phyloP scores from a whole-genome alignment of 2,113 vertebrate species.

The Genyomyrus donnyi region DNA sequence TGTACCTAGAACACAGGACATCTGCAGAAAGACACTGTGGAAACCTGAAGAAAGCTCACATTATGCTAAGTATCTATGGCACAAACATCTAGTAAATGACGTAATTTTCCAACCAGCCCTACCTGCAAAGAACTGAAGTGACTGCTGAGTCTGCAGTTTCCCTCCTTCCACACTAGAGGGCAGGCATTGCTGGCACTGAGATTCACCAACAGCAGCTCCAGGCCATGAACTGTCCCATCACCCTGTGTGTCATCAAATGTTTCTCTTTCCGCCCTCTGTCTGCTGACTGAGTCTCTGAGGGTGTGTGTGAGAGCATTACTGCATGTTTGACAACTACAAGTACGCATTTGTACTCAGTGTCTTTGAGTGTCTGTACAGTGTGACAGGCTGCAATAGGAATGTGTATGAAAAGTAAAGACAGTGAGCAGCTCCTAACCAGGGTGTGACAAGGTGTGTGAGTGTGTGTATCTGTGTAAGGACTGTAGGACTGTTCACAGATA shows the following conservation, averaged over 20 bases:
- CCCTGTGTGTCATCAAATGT: neutral
- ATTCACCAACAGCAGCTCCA: neutral
- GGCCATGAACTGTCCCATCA: neutral
- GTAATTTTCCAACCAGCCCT: neutral
- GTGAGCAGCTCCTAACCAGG: neutral
- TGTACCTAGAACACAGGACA: neutral
- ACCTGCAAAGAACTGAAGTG: neutral
- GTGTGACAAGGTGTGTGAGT: neutral
- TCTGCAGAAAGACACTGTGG: neutral
- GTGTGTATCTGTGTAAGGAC: neutral
- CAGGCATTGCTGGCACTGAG: neutral
- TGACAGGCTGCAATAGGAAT: neutral
- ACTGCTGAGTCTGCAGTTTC: neutral
- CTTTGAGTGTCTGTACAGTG: neutral
- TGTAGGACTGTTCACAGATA: neutral
- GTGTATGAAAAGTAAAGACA: neutral
- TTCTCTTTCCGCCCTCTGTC: neutral
- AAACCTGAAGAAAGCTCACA: neutral
- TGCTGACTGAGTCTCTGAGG: neutral
- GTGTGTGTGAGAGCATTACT: neutral
- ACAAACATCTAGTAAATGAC: neutral
- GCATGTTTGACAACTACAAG: neutral
- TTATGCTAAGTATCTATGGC: neutral
- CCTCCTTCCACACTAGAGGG: conserved; percentile 3
- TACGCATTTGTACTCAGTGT: neutral